Percentiles rank a stretch among this genome's conserved stretches.
Evolutionary conservation across 1,140 invertebrate genomes (phyloP).

Genomic region (Helicoverpa zea): DNA sequence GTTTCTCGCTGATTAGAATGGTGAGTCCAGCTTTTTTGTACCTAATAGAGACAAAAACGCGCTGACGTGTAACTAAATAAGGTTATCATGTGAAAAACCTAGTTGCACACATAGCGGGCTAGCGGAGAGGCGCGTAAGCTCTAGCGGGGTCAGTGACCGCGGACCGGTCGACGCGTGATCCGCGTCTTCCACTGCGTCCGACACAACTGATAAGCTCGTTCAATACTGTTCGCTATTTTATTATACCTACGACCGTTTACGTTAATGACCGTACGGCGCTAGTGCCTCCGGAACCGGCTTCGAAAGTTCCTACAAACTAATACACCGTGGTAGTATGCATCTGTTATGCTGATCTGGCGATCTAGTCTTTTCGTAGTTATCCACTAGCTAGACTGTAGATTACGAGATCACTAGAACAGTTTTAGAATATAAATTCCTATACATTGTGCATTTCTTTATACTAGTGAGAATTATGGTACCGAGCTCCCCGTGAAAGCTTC

Average conservation of each 20-base stretch:
- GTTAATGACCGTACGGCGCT: constrained; percentile 30
- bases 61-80: constrained; percentile 45
- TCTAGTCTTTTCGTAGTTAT: neutral
- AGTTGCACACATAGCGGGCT: constrained; percentile 58
- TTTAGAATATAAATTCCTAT: constrained; percentile 11
- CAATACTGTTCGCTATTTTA: constrained; percentile 53
- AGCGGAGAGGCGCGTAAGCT: constrained; percentile 66
- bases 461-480: no score
- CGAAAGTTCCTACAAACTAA: constrained; percentile 27
- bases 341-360: constrained; percentile 1
- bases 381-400: neutral
- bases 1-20: constrained; percentile 20
- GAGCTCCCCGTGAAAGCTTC: no score
- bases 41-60: neutral
- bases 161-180: constrained; percentile 78
- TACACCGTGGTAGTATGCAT: constrained; percentile 20
- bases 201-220: constrained; percentile 58
- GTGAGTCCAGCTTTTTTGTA: constrained; percentile 5
- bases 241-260: constrained; percentile 42
- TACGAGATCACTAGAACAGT: constrained; percentile 1
- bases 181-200: constrained; percentile 62
- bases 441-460: no score
- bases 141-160: constrained; percentile 73
- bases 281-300: constrained; percentile 39
- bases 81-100: constrained; percentile 59